A percentile compares a stretch with the other conserved stretches of the same genome.
These are phyloP conservation scores for Drosophila pseudotakahashii DNA, from an alignment of 2,888 invertebrate species.

Conservation along the genomic window DNA sequence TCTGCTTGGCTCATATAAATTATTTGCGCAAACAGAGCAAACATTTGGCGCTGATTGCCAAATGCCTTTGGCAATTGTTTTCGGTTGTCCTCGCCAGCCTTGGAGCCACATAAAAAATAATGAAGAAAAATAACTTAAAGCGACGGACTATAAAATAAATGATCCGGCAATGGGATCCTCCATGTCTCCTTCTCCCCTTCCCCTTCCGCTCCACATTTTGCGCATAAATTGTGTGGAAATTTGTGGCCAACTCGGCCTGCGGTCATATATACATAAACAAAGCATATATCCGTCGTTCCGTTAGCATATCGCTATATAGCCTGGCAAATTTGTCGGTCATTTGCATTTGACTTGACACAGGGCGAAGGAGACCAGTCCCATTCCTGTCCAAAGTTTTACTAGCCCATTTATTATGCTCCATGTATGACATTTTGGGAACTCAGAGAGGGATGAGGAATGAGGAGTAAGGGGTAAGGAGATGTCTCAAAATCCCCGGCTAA, in stretches of 20 bases:
- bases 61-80: slow-evolving; percentile 57
- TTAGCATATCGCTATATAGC: slow-evolving; percentile 31
- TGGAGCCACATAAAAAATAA: slow-evolving; percentile 66
- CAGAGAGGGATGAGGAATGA: slow-evolving; percentile 4
- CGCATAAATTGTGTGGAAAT: slow-evolving; percentile 52
- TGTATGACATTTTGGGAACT: slow-evolving; percentile 51
- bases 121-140: slow-evolving; percentile 79
- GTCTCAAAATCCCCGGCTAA: slow-evolving; percentile 19
- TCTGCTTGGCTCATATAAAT: slow-evolving; percentile 49
- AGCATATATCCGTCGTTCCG: slow-evolving; percentile 28
- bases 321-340: slow-evolving; percentile 63
- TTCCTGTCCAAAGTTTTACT: slow-evolving; percentile 37
- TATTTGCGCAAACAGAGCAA: slow-evolving; percentile 64
- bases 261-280: slow-evolving; percentile 33
- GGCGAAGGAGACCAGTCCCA: slow-evolving; percentile 32
- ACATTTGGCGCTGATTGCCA: slow-evolving; percentile 75
- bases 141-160: slow-evolving; percentile 74
- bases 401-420: slow-evolving; percentile 60
- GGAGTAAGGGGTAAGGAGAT: slow-evolving; percentile 7
- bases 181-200: no score
- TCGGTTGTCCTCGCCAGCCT: slow-evolving; percentile 10
- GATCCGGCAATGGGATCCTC: slow-evolving; percentile 65
- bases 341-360: slow-evolving; percentile 62
- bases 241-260: slow-evolving; percentile 56
- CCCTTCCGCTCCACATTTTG: slow-evolving; percentile 31